Evolutionary conservation across 1,140 invertebrate species (phyloP).

Genomic region (Anagrus nilaparvatae): DNA sequence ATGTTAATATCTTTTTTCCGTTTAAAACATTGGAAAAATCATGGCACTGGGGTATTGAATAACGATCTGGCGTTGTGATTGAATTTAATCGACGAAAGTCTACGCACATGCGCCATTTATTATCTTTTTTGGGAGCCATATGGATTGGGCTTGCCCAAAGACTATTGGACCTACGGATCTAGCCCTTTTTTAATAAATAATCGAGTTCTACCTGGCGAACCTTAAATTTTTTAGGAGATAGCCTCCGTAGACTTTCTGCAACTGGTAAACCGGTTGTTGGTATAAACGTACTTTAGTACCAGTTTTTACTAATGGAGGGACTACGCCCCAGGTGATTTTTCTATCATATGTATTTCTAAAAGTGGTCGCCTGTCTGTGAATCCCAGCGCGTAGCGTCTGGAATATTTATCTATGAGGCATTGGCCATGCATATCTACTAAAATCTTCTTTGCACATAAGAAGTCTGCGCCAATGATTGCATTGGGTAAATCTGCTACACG

Average conservation of each 20-base stretch:
- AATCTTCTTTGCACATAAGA: too few species aligned
- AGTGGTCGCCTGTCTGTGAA: too few species aligned
- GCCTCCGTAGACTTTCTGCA: neutral
- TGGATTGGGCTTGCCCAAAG: constrained; percentile 1
- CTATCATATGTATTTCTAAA: too few species aligned
- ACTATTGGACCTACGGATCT: neutral
- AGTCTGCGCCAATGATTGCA: too few species aligned
- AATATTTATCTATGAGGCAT: too few species aligned
- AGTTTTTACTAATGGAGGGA: too few species aligned
- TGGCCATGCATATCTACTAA: too few species aligned
- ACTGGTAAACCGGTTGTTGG: neutral
- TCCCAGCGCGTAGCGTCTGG: too few species aligned
- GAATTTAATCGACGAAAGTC: neutral
- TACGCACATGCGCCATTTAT: neutral
- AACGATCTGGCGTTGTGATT: neutral
- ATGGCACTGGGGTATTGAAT: neutral
- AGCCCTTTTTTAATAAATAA: neutral
- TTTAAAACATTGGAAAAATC: neutral
- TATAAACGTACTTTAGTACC: too few species aligned
- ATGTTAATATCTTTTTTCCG: neutral
- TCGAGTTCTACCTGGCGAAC: neutral
- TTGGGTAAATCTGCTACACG: too few species aligned
- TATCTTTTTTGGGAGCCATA: neutral
- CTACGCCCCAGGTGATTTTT: too few species aligned
- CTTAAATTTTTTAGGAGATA: neutral